These are phyloP conservation scores for Latrodectus hesperus DNA, from an alignment of 2,888 invertebrate species.

Conservation along the genomic window DNA sequence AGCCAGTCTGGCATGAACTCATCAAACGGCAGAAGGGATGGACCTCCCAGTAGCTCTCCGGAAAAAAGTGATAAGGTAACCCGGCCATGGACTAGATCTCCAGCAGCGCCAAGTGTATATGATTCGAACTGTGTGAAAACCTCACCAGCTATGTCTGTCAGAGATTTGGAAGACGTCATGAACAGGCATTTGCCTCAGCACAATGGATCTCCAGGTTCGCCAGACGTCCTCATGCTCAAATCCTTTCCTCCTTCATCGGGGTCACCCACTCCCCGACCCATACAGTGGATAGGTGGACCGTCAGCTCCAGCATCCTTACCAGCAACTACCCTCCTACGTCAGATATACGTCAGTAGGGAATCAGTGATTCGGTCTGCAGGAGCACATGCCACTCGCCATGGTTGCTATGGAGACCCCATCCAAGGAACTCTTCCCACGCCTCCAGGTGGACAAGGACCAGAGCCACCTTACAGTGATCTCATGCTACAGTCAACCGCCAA, in stretches of 20 bases:
- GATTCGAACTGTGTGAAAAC: not conserved
- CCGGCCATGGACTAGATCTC: conserved; percentile 68
- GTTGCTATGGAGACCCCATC: conserved; percentile 72
- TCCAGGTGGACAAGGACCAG: conserved; percentile 81
- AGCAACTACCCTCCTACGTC: conserved; percentile 90
- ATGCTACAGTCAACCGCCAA: conserved; percentile 77
- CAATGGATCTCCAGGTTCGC: conserved; percentile 46
- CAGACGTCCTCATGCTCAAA: conserved; percentile 57
- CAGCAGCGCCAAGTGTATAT: conserved; percentile 4
- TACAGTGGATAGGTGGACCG: conserved; percentile 88
- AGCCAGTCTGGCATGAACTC: conserved; percentile 3
- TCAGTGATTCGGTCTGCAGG: conserved; percentile 93
- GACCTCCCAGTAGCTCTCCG: not conserved
- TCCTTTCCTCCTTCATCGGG: conserved; percentile 32
- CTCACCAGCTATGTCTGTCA: conserved; percentile 80
- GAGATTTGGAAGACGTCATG: conserved; percentile 96
- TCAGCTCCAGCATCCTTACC: conserved; percentile 79
- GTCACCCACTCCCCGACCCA: conserved; percentile 74
- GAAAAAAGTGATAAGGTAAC: conserved; percentile 57
- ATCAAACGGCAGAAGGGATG: not conserved
- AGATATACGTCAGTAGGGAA: conserved; percentile 93
- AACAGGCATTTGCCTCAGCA: conserved; percentile 85
- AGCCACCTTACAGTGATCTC: conserved; percentile 72
- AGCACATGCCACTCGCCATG: conserved; percentile 74
- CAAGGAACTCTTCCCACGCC: conserved; percentile 87